phyloP scores from a whole-genome alignment of 2,888 invertebrate species.

The Drosophila formosana region DNA sequence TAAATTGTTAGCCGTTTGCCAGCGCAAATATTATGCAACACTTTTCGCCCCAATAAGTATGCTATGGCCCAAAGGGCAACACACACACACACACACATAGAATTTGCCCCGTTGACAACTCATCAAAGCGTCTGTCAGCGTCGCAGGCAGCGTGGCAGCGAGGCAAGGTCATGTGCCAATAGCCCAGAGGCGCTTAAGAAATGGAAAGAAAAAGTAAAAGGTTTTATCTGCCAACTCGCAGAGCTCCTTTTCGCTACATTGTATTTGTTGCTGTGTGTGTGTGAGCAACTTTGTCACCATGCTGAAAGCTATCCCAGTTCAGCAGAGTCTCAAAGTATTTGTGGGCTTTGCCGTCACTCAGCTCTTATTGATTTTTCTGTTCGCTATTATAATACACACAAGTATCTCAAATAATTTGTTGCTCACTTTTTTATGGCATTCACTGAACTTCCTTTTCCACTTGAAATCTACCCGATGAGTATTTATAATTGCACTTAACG shows the following conservation, averaged over 20 bases:
- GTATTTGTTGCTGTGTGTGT: constrained; percentile 25
- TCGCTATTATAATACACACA: constrained; percentile 9
- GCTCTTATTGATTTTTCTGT: constrained; percentile 56
- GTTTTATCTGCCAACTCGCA: constrained; percentile 48
- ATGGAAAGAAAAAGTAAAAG: constrained; percentile 54
- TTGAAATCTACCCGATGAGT: constrained; percentile 60
- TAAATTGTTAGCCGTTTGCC: constrained; percentile 61
- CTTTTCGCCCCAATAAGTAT: constrained; percentile 72
- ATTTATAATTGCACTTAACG: constrained; percentile 77
- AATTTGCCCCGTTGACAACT: constrained; percentile 67
- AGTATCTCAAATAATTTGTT: constrained; percentile 54
- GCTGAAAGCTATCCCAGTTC: constrained; percentile 21
- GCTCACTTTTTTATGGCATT: constrained; percentile 26
- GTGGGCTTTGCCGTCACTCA: constrained; percentile 38
- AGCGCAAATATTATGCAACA: constrained; percentile 77
- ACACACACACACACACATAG: constrained; percentile 3
- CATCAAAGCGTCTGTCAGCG: constrained; percentile 62
- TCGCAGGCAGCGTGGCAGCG: constrained; percentile 18
- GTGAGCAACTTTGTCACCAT: constrained; percentile 59
- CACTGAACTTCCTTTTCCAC: constrained; percentile 47
- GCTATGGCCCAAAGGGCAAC: constrained; percentile 57
- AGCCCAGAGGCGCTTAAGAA: constrained; percentile 66
- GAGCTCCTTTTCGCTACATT: constrained; percentile 23
- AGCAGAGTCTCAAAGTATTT: constrained; percentile 46
- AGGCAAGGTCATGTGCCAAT: constrained; percentile 73